Evolutionary conservation across 1,140 invertebrate genomes (phyloP).

Genomic region (Ctenoplectra terminalis): DNA sequence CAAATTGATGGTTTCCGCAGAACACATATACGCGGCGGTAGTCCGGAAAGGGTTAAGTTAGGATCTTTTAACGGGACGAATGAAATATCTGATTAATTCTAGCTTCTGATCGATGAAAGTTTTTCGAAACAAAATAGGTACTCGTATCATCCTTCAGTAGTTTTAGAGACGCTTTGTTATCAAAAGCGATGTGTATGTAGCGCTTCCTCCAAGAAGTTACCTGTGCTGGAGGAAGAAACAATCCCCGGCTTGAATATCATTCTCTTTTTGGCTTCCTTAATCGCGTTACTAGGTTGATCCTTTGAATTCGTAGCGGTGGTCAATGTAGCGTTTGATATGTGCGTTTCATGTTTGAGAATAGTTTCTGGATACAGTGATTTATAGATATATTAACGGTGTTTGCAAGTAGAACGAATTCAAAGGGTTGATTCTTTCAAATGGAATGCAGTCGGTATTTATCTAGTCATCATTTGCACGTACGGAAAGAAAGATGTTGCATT

Average conservation of each 20-base stretch:
- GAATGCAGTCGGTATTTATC: conserved; percentile 38
- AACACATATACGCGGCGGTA: no score
- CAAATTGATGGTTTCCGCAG: no score
- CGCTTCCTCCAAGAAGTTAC: conserved; percentile 67
- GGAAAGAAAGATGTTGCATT: not conserved
- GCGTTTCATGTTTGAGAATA: not conserved
- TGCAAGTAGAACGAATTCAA: not conserved
- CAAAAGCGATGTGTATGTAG: conserved; percentile 9
- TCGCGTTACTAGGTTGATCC: conserved; percentile 13
- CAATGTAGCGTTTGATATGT: not conserved
- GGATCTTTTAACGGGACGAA: not conserved
- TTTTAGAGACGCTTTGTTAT: conserved; percentile 37
- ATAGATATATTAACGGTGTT: not conserved
- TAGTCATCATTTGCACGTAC: conserved; percentile 37
- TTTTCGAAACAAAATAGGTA: not conserved
- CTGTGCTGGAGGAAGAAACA: conserved; percentile 69
- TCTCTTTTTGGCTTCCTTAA: conserved; percentile 15
- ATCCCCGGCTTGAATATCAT: conserved; percentile 37
- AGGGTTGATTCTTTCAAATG: conserved; percentile 38
- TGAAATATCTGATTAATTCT: not conserved
- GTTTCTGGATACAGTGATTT: no score
- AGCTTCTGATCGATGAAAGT: not conserved
- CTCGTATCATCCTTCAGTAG: conserved; percentile 31
- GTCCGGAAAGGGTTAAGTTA: no score
- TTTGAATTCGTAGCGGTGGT: conserved; percentile 3